phyloP scores from a whole-genome alignment of 1,140 invertebrate genomes.

The Eriosoma lanigerum region DNA sequence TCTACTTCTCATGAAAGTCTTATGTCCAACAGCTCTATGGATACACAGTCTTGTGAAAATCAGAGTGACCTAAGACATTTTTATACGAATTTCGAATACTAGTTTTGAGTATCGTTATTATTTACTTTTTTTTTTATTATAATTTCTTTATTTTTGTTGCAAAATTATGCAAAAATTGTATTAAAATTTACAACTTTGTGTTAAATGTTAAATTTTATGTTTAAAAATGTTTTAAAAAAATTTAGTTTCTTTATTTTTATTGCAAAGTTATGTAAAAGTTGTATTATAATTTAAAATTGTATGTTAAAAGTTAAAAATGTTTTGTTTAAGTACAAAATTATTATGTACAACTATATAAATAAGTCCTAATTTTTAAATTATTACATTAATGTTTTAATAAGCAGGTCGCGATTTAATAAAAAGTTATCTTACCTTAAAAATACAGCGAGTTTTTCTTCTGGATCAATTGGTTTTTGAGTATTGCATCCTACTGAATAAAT shows the following conservation, averaged over 20 bases:
- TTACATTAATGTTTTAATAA: not conserved
- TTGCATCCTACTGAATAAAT: conserved; percentile 22
- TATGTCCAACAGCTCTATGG: not conserved
- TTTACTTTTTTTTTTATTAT: not conserved
- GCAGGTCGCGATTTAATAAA: not conserved
- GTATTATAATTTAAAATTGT: not conserved
- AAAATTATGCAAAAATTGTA: not conserved
- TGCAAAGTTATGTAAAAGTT: conserved; percentile 2
- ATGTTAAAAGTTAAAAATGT: not conserved
- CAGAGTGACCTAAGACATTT: not conserved
- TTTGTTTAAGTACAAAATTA: not conserved
- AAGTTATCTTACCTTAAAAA: conserved; percentile 6
- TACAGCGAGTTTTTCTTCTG: conserved; percentile 11
- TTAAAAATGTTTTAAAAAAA: not conserved
- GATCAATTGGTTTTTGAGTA: conserved; percentile 29
- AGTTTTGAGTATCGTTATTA: not conserved
- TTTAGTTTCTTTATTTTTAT: conserved; percentile 1
- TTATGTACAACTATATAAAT: not conserved
- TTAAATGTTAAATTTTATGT: conserved; percentile 2
- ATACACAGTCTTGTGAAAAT: conserved; percentile 20
- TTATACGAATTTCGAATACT: not conserved
- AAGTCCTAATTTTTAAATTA: not conserved
- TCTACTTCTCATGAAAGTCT: not conserved
- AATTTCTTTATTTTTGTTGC: conserved; percentile 1
- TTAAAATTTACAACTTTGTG: not conserved